Conservation (phyloP, 2,888 invertebrate species). For the Palloptera scutellata region DNA sequence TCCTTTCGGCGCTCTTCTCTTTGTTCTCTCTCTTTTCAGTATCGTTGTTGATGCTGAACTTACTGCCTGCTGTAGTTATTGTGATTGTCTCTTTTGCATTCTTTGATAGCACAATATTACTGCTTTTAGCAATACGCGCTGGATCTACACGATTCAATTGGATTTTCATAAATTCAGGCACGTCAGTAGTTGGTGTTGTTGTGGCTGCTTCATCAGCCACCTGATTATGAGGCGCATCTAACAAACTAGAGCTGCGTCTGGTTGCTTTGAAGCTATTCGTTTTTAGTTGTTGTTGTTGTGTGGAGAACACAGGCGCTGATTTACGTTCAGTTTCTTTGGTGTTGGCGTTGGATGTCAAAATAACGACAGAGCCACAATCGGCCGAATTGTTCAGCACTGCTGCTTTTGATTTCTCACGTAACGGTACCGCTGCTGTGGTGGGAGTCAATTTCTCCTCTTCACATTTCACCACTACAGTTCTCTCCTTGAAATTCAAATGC, state of each 20-base stretch:
- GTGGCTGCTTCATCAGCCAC: too few species aligned
- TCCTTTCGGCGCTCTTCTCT: constrained; percentile 39
- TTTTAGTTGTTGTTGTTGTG: constrained; percentile 34
- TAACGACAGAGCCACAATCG: constrained; percentile 22
- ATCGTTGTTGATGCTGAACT: constrained; percentile 1
- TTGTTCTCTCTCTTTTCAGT: too few species aligned
- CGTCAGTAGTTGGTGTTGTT: constrained; percentile 43
- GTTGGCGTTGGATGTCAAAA: constrained; percentile 18
- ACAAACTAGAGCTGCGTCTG: constrained; percentile 48
- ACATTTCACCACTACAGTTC: constrained; percentile 33
- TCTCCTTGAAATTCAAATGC: constrained; percentile 44
- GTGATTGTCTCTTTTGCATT: constrained; percentile 57
- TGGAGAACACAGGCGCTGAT: constrained; percentile 36
- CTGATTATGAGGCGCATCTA: constrained; percentile 28
- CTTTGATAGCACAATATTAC: constrained; percentile 73
- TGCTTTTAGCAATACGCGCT: constrained; percentile 66
- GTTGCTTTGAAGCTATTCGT: constrained; percentile 44
- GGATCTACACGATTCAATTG: constrained; percentile 76
- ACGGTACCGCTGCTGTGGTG: constrained; percentile 32
- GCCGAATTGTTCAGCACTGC: background rate
- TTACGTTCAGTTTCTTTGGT: constrained; percentile 40
- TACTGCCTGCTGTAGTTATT: background rate
- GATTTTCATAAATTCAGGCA: constrained; percentile 76
- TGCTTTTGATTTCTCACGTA: constrained; percentile 41
- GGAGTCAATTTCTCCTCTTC: constrained; percentile 39